These are phyloP conservation scores for Oligia strigilis DNA, from an alignment of 2,888 invertebrate species.

Conservation along the genomic window DNA sequence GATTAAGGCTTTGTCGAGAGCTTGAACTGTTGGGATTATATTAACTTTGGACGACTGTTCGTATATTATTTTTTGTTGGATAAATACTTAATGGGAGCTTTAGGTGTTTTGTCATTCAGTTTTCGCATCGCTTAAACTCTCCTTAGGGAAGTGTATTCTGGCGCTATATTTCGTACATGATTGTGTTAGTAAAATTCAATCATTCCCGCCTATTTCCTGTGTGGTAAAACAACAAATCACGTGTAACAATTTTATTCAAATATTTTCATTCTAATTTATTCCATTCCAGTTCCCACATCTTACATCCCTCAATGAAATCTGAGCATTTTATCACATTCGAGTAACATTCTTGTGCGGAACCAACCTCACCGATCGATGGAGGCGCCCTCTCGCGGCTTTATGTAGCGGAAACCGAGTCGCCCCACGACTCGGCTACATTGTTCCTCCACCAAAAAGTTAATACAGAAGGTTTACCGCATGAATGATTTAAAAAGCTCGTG, in stretches of 20 bases:
- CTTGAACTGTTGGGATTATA: slow-evolving; percentile 34
- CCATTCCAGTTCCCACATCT: slow-evolving; percentile 10
- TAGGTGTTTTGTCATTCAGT: background rate
- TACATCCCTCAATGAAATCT: slow-evolving; percentile 32
- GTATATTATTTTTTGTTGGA: slow-evolving; percentile 14
- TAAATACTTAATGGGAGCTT: background rate
- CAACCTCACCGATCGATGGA: slow-evolving; percentile 70
- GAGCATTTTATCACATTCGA: slow-evolving; percentile 46
- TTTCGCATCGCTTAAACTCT: background rate
- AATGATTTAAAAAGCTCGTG: background rate
- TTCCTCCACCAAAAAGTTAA: slow-evolving; percentile 57
- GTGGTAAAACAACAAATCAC: background rate
- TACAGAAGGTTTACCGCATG: slow-evolving; percentile 17
- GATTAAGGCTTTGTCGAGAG: slow-evolving; percentile 54
- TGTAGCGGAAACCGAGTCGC: slow-evolving; percentile 79
- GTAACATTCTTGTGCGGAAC: slow-evolving; percentile 48
- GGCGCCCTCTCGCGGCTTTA: slow-evolving; percentile 74
- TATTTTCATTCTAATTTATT: slow-evolving; percentile 31
- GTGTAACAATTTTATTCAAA: slow-evolving; percentile 12
- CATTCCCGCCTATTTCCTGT: background rate
- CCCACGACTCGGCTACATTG: slow-evolving; percentile 73
- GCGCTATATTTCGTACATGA: background rate
- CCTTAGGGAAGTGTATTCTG: background rate
- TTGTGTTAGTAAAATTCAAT: background rate
- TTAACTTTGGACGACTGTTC: slow-evolving; percentile 22